Evolutionary conservation across 2,888 invertebrate species (phyloP).

Genomic region (Catocala nupta): DNA sequence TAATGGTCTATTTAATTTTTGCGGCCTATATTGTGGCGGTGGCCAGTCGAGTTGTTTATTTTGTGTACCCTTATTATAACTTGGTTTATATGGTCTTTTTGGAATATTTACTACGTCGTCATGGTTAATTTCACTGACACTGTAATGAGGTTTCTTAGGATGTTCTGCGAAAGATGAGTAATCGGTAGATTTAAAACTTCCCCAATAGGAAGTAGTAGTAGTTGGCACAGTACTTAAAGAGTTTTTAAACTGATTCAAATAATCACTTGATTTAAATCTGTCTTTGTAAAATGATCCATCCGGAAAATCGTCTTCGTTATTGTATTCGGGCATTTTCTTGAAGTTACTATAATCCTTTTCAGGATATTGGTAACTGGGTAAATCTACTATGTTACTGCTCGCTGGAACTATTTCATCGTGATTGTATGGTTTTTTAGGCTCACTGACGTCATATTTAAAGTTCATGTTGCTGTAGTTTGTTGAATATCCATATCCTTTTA

Average conservation of each 20-base stretch:
- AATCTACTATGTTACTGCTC: slow-evolving; percentile 72
- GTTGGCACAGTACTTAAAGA: slow-evolving; percentile 66
- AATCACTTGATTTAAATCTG: slow-evolving; percentile 67
- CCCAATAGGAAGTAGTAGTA: slow-evolving; percentile 71
- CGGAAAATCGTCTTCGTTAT: slow-evolving; percentile 64
- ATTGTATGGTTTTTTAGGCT: slow-evolving; percentile 66
- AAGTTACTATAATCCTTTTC: slow-evolving; percentile 66
- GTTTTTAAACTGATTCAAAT: slow-evolving; percentile 69
- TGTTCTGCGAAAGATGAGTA: slow-evolving; percentile 65
- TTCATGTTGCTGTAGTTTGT: slow-evolving; percentile 73
- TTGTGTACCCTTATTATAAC: slow-evolving; percentile 62
- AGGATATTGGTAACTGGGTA: slow-evolving; percentile 66
- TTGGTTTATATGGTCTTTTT: slow-evolving; percentile 66
- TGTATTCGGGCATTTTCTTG: slow-evolving; percentile 69
- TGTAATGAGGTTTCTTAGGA: slow-evolving; percentile 61
- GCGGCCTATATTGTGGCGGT: slow-evolving; percentile 60
- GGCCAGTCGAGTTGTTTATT: slow-evolving; percentile 66
- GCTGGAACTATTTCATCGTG: slow-evolving; percentile 73
- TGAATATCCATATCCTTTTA: slow-evolving; percentile 74
- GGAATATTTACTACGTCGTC: slow-evolving; percentile 78
- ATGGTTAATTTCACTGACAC: slow-evolving; percentile 53
- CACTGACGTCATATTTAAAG: slow-evolving; percentile 69
- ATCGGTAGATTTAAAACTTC: slow-evolving; percentile 72
- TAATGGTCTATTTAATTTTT: slow-evolving; percentile 61
- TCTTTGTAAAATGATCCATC: slow-evolving; percentile 60